phyloP scores from a whole-genome alignment of 2,797 vertebrate species.

The Myotis findleyi region DNA sequence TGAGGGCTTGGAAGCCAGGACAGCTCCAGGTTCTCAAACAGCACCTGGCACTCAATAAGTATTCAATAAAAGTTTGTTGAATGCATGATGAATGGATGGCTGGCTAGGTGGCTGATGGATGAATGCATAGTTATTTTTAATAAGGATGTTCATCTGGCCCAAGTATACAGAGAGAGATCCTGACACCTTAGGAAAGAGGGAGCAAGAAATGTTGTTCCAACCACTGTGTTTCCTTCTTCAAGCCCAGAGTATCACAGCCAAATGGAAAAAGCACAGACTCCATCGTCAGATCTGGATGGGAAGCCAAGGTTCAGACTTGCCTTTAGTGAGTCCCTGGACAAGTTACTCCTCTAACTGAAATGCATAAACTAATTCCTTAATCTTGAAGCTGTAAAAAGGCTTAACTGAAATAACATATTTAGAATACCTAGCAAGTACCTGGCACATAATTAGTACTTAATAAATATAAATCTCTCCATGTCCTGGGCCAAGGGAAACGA shows the following conservation, averaged over 20 bases:
- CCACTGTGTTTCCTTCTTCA: background rate
- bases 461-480: constrained; percentile 26
- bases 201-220: background rate
- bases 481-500: background rate
- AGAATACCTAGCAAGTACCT: background rate
- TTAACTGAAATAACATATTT: background rate
- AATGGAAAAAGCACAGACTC: background rate
- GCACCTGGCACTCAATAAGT: background rate
- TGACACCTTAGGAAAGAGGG: background rate
- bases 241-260: background rate
- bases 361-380: background rate
- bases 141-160: background rate
- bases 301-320: background rate
- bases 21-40: background rate
- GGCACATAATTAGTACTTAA: background rate
- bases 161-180: background rate
- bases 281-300: background rate
- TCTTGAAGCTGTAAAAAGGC: background rate
- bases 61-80: background rate
- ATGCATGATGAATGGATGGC: background rate
- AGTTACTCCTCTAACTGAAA: background rate
- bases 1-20: background rate
- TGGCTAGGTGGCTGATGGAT: background rate
- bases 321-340: background rate
- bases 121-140: background rate